A percentile compares a stretch with the other conserved stretches of the same genome.
phyloP scores from a whole-genome alignment of 2,888 invertebrate species.

The Chironomus riparius region DNA sequence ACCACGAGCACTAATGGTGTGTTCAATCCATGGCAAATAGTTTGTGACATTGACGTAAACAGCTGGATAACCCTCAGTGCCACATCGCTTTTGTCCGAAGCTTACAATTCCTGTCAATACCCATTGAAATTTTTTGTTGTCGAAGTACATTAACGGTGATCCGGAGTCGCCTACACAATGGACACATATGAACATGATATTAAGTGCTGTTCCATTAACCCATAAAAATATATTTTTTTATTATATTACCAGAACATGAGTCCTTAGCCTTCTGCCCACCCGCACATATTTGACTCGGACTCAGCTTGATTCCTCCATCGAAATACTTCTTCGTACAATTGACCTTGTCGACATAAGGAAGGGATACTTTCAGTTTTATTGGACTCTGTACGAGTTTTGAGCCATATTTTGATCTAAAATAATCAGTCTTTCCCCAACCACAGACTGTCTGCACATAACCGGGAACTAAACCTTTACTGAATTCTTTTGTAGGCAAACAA shows the following conservation, averaged over 20 bases:
- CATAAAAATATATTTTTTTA: not conserved
- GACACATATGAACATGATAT: not conserved
- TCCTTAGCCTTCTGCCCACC: slow-evolving; percentile 60
- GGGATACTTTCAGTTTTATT: slow-evolving; percentile 53
- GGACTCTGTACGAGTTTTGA: slow-evolving; percentile 42
- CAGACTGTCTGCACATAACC: slow-evolving; percentile 46
- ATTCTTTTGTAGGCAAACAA: slow-evolving; percentile 43
- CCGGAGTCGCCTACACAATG: slow-evolving; percentile 50
- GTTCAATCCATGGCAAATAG: slow-evolving; percentile 54
- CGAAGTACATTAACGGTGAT: slow-evolving; percentile 59
- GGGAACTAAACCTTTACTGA: slow-evolving; percentile 37
- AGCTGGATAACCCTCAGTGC: slow-evolving; percentile 55
- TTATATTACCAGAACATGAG: slow-evolving; percentile 54
- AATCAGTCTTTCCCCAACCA: slow-evolving; percentile 55
- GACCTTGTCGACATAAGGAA: slow-evolving; percentile 48
- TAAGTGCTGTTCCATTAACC: slow-evolving; percentile 1
- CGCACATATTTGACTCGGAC: slow-evolving; percentile 56
- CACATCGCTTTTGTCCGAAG: slow-evolving; percentile 56
- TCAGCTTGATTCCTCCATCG: slow-evolving; percentile 44
- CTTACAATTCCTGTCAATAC: slow-evolving; percentile 57
- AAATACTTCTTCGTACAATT: slow-evolving; percentile 48
- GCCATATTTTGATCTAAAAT: slow-evolving; percentile 41
- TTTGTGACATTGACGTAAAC: slow-evolving; percentile 56
- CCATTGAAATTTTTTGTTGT: slow-evolving; percentile 45
- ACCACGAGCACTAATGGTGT: slow-evolving; percentile 16